Conservation (phyloP, 2,797 vertebrate genomes). For the Mormyrus proboscirostris region DNA sequence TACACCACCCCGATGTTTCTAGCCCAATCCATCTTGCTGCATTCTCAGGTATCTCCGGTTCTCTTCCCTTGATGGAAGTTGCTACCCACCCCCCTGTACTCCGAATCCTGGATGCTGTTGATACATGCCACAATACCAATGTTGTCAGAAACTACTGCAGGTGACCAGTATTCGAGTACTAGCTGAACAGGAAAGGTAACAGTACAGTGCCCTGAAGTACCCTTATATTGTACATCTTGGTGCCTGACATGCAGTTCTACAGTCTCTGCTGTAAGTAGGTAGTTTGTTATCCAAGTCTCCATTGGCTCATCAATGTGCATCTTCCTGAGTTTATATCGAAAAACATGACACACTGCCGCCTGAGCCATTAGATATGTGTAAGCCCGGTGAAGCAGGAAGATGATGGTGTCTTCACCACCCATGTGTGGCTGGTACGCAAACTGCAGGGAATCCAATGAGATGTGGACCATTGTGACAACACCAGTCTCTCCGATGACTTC, state of each 20-base stretch:
- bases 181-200: background rate
- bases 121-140: background rate
- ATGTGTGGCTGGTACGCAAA: background rate
- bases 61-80: background rate
- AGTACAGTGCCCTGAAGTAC: background rate
- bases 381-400: background rate
- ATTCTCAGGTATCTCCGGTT: background rate
- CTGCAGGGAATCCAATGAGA: background rate
- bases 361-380: background rate
- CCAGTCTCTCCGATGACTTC: background rate
- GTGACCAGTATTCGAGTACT: background rate
- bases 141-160: background rate
- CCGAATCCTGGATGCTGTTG: background rate
- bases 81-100: background rate
- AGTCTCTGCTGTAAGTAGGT: background rate
- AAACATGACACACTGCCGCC: background rate
- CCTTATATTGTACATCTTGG: background rate
- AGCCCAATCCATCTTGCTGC: background rate
- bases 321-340: background rate
- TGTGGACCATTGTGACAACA: background rate
- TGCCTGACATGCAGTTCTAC: background rate
- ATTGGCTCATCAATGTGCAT: background rate
- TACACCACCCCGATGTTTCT: background rate
- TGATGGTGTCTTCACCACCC: background rate
- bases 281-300: background rate